Base-by-base conservation (phyloP, 2,113 vertebrate genomes). In the Epinephelus cyanopodus region DNA sequence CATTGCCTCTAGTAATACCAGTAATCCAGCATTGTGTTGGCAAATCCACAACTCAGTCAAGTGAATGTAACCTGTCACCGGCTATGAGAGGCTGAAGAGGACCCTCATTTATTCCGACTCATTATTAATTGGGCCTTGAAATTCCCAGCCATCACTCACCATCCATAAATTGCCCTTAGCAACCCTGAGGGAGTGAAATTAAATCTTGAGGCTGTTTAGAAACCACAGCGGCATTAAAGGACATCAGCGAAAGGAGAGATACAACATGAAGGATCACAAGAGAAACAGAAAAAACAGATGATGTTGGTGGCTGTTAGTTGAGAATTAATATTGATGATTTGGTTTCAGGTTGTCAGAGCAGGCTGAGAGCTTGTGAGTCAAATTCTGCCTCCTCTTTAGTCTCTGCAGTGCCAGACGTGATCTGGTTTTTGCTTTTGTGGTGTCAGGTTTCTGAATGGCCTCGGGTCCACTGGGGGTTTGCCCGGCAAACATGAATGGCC, bases 371-470 rank as follows among this genome's bases (percentile, higher is more conserved):
- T 83, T 60, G 47, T 53, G 56, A 85, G 50, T 70, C 58, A 54
- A 18, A 68, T 63, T 79, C 53, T 63, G 33, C 56, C 74, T 77
- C n/a, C 45, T 83, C 29, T 82, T 33, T 74, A 56, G 57, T 71
- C 57, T 61, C 54, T 66, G 8, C 42, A 45, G 42, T 12, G 62
- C 72, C 77, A 80, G 82, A 84, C 68, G 19, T 91, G 84, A 82
- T 81, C 79, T 82, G 74, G 15, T 85, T 87, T 79, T 65, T 80
- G 19, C 21, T 39, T 87, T 82, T 81, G 75, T 54, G 85, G 88
- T 87, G 85, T 93, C 71, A 76, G 39, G 74, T 92, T 92, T 90
- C 89, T 89, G 83, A 90, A 81, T 73, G 77, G 54, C 52, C 53
- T 14, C 37, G 17, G 62, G 29, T 84, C 56, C 62, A 9, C 70